These are phyloP conservation scores for Sardinella longiceps DNA, from an alignment of 2,797 vertebrate species.

Conservation along the genomic window DNA sequence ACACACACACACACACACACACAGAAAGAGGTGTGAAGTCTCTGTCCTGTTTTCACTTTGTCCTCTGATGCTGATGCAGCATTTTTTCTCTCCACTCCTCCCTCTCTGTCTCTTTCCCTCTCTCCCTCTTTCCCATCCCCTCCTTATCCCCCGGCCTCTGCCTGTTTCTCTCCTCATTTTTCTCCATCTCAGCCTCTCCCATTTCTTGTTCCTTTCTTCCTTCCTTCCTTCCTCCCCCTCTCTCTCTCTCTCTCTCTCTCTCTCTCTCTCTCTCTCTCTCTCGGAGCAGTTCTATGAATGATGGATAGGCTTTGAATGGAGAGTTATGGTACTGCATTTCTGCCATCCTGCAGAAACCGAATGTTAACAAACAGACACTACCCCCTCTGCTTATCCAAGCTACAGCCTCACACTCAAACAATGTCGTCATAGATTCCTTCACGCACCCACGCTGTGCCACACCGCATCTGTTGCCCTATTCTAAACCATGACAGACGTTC, in stretches of 20 bases:
- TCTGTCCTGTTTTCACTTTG: not conserved
- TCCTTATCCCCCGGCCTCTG: not conserved
- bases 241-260: not conserved
- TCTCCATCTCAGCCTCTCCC: not conserved
- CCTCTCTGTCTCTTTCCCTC: not conserved
- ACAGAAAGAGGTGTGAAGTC: not conserved
- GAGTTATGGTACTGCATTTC: slow-evolving; percentile 17
- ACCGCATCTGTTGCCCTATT: not conserved
- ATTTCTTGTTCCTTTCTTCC: not conserved
- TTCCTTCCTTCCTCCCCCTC: not conserved
- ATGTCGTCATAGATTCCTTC: not conserved
- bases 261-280: not conserved
- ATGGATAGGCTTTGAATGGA: slow-evolving; percentile 18
- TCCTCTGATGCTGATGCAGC: not conserved
- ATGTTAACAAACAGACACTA: slow-evolving; percentile 14
- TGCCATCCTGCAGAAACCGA: not conserved
- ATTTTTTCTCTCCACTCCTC: not conserved
- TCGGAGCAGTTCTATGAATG: slow-evolving; percentile 5
- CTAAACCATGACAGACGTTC: too few species aligned
- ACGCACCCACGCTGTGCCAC: not conserved
- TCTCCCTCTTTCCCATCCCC: not conserved
- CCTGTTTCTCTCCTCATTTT: not conserved
- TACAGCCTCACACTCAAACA: not conserved
- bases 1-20: not conserved
- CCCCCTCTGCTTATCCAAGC: not conserved